Percentiles rank a stretch among this genome's conserved stretches.
These are phyloP conservation scores for Trichopria drosophilae DNA, from an alignment of 2,888 invertebrate species.

Conservation along the genomic window DNA sequence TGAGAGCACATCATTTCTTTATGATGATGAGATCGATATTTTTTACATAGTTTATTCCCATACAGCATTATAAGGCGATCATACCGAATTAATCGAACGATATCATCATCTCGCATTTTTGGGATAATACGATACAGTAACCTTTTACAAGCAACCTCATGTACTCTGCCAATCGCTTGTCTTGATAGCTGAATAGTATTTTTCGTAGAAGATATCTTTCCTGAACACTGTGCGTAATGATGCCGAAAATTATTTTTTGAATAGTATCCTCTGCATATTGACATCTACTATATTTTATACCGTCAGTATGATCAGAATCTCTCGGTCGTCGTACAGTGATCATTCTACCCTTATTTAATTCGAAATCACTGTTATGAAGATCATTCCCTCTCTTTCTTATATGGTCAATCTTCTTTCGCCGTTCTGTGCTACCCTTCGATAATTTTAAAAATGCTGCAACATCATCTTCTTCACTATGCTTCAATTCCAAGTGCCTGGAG, in stretches of 20 bases:
- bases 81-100: slow-evolving; percentile 32
- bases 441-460: slow-evolving; percentile 1
- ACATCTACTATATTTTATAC: slow-evolving; percentile 30
- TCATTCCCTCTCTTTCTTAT: too few species aligned
- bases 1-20: slow-evolving; percentile 34
- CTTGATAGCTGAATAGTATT: slow-evolving; percentile 13
- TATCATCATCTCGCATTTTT: slow-evolving; percentile 34
- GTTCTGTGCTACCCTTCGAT: slow-evolving; percentile 1
- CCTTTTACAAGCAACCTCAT: slow-evolving; percentile 23
- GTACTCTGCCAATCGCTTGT: slow-evolving; percentile 23
- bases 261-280: slow-evolving; percentile 33
- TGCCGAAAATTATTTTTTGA: slow-evolving; percentile 28
- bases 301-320: slow-evolving; percentile 14
- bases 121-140: slow-evolving; percentile 32
- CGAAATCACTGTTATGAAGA: too few species aligned
- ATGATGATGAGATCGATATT: slow-evolving; percentile 30
- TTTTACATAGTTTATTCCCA: slow-evolving; percentile 35
- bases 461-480: slow-evolving; percentile 2
- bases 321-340: slow-evolving; percentile 34
- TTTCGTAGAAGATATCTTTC: slow-evolving; percentile 3
- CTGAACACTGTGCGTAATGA: slow-evolving; percentile 24
- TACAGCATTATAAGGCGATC: slow-evolving; percentile 35
- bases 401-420: too few species aligned
- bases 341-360: slow-evolving; percentile 33
- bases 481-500: not conserved